These are phyloP conservation scores for Protonemura montana DNA, from an alignment of 2,888 invertebrate species.

Conservation along the genomic window DNA sequence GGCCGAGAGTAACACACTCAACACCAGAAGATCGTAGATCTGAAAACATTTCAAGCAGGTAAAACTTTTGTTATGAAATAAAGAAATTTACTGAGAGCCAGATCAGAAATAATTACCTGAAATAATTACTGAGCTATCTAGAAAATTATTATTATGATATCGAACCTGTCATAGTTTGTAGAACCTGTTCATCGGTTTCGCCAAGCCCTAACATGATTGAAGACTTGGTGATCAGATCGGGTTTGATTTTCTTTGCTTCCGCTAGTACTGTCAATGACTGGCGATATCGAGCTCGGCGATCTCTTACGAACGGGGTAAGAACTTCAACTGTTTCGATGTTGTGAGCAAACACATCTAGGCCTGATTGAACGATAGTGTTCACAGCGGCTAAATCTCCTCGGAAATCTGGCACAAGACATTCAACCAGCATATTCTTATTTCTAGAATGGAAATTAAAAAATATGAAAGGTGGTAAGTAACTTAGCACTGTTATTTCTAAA, in stretches of 20 bases:
- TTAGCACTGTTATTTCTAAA: no score
- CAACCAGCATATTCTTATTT: slow-evolving; percentile 87
- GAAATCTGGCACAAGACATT: slow-evolving; percentile 97
- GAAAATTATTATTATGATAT: no score
- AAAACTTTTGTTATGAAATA: no score
- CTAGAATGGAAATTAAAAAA: slow-evolving; percentile 56
- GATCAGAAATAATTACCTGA: no score
- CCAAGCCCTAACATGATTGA: slow-evolving; percentile 98
- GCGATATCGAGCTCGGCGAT: slow-evolving; percentile 87
- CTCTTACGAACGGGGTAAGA: slow-evolving; percentile 90
- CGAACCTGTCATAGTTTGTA: slow-evolving; percentile 85
- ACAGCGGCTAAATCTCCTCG: slow-evolving; percentile 80
- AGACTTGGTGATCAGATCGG: slow-evolving; percentile 91
- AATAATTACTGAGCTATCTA: no score
- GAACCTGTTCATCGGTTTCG: slow-evolving; percentile 86
- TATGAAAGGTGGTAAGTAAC: no score
- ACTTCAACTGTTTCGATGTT: slow-evolving; percentile 97
- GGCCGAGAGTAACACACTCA: slow-evolving; percentile 95
- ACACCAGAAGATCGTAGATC: slow-evolving; percentile 85
- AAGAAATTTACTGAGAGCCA: no score
- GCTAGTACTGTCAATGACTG: slow-evolving; percentile 87
- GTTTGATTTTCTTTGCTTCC: slow-evolving; percentile 81
- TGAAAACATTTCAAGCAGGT: slow-evolving; percentile 54
- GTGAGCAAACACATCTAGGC: slow-evolving; percentile 96
- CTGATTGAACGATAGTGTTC: slow-evolving; percentile 76